phyloP scores from a whole-genome alignment of 2,797 vertebrate species.

The Parauchenoglanis ngamensis region DNA sequence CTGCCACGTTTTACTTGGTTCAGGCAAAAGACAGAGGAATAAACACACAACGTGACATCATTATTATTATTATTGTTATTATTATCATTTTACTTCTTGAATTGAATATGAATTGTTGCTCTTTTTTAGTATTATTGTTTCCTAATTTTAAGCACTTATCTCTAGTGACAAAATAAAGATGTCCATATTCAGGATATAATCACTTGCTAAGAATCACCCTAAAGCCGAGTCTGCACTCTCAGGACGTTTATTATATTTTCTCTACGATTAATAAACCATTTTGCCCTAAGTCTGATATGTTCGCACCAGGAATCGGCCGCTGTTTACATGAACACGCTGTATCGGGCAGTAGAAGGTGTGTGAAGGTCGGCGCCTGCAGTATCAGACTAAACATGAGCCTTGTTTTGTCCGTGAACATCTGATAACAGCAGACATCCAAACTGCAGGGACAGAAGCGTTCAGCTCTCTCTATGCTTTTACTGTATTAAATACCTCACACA shows the following conservation, averaged over 20 bases:
- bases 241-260: background rate
- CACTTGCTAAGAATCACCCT: background rate
- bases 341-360: background rate
- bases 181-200: background rate
- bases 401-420: background rate
- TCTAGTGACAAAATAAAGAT: background rate
- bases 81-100: background rate
- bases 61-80: background rate
- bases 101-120: no score
- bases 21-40: background rate
- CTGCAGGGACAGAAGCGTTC: background rate
- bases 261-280: background rate
- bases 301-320: no score
- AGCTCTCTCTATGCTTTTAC: background rate
- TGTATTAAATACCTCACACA: background rate
- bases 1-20: background rate
- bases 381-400: background rate
- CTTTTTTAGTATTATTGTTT: background rate
- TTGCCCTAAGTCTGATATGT: background rate
- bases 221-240: background rate
- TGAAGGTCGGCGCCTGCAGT: background rate
- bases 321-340: background rate
- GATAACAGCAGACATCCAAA: background rate
- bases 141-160: background rate
- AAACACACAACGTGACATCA: background rate